Evolutionary conservation across 2,113 vertebrate genomes (phyloP), one percentile per base, ranked within the genome.

Genomic region (Neotragus pygmaeus): DNA sequence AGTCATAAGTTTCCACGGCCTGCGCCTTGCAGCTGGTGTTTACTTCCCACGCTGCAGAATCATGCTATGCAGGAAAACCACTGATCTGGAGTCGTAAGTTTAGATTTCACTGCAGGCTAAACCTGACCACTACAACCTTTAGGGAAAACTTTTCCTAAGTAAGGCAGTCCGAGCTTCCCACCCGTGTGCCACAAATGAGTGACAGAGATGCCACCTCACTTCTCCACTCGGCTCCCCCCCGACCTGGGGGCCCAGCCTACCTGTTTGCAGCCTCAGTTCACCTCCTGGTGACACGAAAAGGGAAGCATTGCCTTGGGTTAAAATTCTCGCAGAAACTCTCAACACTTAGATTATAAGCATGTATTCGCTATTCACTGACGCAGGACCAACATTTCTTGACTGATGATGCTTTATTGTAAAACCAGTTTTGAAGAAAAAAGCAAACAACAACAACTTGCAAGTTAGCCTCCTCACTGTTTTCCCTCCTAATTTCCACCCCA

Each of bases 31-130:
- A 8, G 70, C 6, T 5, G 7, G 14, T 45, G 0, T 3, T 60
- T 2, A 0, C 0, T 36, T 45, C 4, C 36, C 21, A 0, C 9
- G 27, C 6, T 0, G 36, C 53, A 62, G 1, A 47, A 13, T n/a
- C 89, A 6, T 27, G 2, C 0, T 0, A 2, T 11, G 15, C 80
- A 45, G 49, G 33, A 49, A 60, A 30, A 33, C 13, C 23, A 2
- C 3, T 10, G 1, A 6, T 16, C 16, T 4, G 39, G 16, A 57
- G 19, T 9, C 6, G 0, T n/a, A 58, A 6, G 9, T 36, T 77
- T 36, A 58, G 58, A 57, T 4, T n/a, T 82, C 19, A 7, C 84
- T 47, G 49, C 30, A 9, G 7, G 62, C 43, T 55, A 17, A 66
- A 7, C 3, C n/a, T 25, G 17, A 70, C 47, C 73, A 23, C 45